A percentile compares a stretch with the other conserved stretches of the same genome.
These are phyloP conservation scores for Epirrhoe tristata DNA, from an alignment of 2,888 invertebrate species.

Conservation along the genomic window DNA sequence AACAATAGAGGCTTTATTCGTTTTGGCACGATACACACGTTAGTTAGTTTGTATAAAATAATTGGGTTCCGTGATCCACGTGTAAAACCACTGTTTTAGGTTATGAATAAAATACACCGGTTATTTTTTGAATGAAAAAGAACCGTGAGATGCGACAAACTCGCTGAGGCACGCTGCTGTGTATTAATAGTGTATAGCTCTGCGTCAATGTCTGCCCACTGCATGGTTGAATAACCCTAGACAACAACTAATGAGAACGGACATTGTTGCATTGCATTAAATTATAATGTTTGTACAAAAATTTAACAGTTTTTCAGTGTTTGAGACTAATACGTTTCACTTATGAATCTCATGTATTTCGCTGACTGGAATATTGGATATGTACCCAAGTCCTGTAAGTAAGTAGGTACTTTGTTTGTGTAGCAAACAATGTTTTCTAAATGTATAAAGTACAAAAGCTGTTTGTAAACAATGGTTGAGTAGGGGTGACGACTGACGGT, in stretches of 20 bases:
- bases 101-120: conserved; percentile 13
- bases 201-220: conserved; percentile 56
- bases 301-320: too few species aligned
- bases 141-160: conserved; percentile 49
- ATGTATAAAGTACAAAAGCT: neutral
- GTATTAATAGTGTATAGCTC: conserved; percentile 55
- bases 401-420: conserved; percentile 5
- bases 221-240: conserved; percentile 72
- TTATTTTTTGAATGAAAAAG: conserved; percentile 39
- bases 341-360: too few species aligned
- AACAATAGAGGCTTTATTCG: neutral
- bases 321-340: too few species aligned
- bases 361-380: too few species aligned
- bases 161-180: conserved; percentile 42
- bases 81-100: neutral
- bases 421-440: conserved; percentile 10
- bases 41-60: neutral
- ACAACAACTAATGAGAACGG: conserved; percentile 44
- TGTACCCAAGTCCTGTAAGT: too few species aligned
- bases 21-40: neutral
- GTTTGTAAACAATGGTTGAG: conserved; percentile 20
- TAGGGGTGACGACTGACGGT: conserved; percentile 7
- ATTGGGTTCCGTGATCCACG: conserved; percentile 3
- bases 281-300: too few species aligned
- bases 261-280: conserved; percentile 12